These are phyloP conservation scores for Drosophila sechellia DNA, from an alignment of 1,140 invertebrate species.

Conservation along the genomic window DNA sequence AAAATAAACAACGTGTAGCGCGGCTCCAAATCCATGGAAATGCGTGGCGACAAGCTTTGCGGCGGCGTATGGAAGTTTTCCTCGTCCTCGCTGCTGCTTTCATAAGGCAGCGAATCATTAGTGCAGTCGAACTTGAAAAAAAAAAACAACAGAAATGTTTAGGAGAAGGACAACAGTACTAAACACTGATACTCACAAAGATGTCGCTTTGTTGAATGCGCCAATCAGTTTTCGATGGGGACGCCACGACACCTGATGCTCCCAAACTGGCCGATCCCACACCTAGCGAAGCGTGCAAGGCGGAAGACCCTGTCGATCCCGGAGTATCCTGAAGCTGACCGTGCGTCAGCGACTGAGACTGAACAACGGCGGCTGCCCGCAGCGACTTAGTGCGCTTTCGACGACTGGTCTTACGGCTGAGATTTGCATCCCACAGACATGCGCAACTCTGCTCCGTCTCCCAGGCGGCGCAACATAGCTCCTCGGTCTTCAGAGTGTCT, in stretches of 20 bases:
- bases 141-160: too few species aligned
- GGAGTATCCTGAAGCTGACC: not conserved
- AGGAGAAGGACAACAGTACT: too few species aligned
- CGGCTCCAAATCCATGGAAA: slow-evolving; percentile 25
- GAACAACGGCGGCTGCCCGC: slow-evolving; percentile 22
- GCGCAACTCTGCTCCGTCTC: slow-evolving; percentile 77
- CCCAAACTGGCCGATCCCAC: not conserved
- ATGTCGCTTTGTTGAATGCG: not conserved
- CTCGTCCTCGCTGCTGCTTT: slow-evolving; percentile 39
- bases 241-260: not conserved
- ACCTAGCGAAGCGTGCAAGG: not conserved
- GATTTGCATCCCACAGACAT: slow-evolving; percentile 84
- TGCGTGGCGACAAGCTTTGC: slow-evolving; percentile 80
- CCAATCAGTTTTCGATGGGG: not conserved
- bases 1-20: slow-evolving; percentile 68
- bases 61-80: slow-evolving; percentile 85
- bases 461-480: slow-evolving; percentile 86
- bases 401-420: slow-evolving; percentile 78
- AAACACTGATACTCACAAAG: not conserved
- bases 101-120: not conserved
- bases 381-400: slow-evolving; percentile 76
- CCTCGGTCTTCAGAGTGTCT: slow-evolving; percentile 85
- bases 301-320: not conserved
- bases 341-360: slow-evolving; percentile 1
- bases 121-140: slow-evolving; percentile 29